phyloP scores from a whole-genome alignment of 2,113 vertebrate genomes.

The Panthera tigris region DNA sequence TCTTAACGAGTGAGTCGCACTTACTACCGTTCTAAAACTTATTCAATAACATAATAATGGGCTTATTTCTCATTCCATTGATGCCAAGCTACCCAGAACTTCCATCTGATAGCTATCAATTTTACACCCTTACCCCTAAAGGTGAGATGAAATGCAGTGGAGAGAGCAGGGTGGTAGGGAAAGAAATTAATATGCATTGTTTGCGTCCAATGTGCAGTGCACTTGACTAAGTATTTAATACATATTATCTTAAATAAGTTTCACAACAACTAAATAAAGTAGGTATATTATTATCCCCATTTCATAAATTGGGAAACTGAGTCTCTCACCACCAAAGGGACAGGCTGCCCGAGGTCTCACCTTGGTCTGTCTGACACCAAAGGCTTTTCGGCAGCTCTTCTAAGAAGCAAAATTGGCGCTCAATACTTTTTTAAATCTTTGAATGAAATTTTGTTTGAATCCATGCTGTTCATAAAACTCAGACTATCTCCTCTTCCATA shows the following conservation, averaged over 20 bases:
- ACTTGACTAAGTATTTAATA: background rate
- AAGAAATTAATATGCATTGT: background rate
- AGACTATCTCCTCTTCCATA: background rate
- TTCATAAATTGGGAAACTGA: background rate
- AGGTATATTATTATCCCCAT: background rate
- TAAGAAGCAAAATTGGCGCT: background rate
- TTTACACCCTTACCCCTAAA: background rate
- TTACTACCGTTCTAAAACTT: background rate
- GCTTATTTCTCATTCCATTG: background rate
- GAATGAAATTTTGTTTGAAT: constrained; percentile 17
- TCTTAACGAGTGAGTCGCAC: background rate
- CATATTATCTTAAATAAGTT: background rate
- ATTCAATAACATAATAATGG: background rate
- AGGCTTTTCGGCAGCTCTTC: background rate
- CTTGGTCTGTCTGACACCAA: background rate
- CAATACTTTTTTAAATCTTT: background rate
- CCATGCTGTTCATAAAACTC: background rate
- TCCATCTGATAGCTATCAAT: background rate
- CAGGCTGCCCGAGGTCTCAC: background rate
- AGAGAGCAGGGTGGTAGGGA: background rate
- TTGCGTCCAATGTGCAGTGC: background rate
- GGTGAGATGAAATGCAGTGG: background rate
- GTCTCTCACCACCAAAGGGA: background rate
- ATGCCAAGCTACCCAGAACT: background rate
- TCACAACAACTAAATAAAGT: background rate